A percentile compares a stretch with the other conserved stretches of the same genome.
Evolutionary conservation across 2,113 vertebrate species (phyloP).

Genomic region (Grantiella picta): DNA sequence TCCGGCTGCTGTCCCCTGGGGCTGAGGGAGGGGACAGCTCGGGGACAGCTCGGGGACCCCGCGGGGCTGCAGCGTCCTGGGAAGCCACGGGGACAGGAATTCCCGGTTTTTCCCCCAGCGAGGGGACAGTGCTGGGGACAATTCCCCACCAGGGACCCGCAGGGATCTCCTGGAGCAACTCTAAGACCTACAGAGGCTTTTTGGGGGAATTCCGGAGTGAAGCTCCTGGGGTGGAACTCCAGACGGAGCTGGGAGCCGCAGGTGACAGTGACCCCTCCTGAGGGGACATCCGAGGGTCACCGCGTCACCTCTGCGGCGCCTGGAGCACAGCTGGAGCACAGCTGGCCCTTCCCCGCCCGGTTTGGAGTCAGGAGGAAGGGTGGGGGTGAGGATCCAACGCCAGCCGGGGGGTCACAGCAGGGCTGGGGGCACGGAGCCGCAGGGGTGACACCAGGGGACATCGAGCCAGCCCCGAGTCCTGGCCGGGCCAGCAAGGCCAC

Average conservation of each 20-base stretch:
- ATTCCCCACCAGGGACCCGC: neutral
- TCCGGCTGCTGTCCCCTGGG: too few relatives aligned
- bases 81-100: too few relatives aligned
- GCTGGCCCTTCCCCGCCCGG: neutral
- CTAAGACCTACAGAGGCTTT: accelerated
- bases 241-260: neutral
- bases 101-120: too few relatives aligned
- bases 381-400: too few relatives aligned
- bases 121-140: accelerated
- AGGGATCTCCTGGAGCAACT: neutral
- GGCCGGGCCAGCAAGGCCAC: neutral
- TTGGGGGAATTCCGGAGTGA: accelerated
- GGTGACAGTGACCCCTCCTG: neutral
- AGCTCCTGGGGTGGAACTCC: neutral
- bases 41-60: too few relatives aligned
- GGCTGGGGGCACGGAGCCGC: neutral
- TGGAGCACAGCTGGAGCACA: neutral
- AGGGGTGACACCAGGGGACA: neutral
- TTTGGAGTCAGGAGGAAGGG: neutral
- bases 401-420: neutral
- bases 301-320: neutral
- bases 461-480: neutral
- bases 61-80: too few relatives aligned
- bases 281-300: too few relatives aligned
- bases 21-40: too few relatives aligned